phyloP scores from a whole-genome alignment of 1,140 invertebrate genomes.

The Eueides isabella region DNA sequence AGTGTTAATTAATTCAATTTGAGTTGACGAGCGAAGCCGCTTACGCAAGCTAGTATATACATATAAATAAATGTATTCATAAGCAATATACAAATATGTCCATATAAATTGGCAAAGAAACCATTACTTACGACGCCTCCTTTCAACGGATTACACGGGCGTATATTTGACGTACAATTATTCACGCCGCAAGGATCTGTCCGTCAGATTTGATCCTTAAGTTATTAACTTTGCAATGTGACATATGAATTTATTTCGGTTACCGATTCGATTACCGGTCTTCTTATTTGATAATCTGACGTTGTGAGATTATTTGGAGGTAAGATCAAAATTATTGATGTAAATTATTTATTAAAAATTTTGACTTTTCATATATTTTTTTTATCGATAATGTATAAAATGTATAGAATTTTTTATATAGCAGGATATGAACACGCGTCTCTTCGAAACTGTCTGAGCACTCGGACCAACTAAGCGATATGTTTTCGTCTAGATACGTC shows the following conservation, averaged over 20 bases:
- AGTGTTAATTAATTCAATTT: too few species aligned
- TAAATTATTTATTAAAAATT: background rate
- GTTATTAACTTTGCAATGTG: conserved; percentile 47
- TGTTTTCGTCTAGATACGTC: too few species aligned
- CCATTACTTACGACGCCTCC: conserved; percentile 8
- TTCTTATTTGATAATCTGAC: conserved; percentile 16
- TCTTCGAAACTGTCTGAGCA: too few species aligned
- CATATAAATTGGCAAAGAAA: conserved; percentile 11
- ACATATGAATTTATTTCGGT: conserved; percentile 19
- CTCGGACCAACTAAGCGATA: too few species aligned
- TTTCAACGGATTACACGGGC: conserved; percentile 21
- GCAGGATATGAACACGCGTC: too few species aligned
- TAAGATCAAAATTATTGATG: background rate
- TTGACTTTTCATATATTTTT: too few species aligned
- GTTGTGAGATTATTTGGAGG: background rate
- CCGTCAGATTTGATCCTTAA: conserved; percentile 41
- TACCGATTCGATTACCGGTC: conserved; percentile 19
- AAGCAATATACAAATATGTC: background rate
- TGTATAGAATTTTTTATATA: too few species aligned
- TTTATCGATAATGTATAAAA: too few species aligned
- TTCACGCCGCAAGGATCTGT: conserved; percentile 42
- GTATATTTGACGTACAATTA: conserved; percentile 59
- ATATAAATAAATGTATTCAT: too few species aligned
- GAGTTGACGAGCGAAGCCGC: too few species aligned
- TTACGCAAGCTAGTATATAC: too few species aligned